Base-by-base conservation (phyloP, 2,113 vertebrate species). In the Fukomys damarensis region DNA sequence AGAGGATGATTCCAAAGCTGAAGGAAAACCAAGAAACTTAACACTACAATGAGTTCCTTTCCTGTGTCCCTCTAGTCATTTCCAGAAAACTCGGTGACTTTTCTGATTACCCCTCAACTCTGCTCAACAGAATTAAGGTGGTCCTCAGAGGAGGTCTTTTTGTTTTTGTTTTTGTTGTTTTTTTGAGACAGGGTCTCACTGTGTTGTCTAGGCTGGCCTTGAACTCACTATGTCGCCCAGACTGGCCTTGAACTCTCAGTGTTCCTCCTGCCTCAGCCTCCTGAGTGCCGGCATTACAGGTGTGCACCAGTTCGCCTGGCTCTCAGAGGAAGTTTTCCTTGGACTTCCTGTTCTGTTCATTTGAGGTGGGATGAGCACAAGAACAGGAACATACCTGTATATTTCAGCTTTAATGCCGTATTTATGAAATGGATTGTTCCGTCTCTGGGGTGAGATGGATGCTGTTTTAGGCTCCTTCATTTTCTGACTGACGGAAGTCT, bases 1-100 rank as follows among this genome's bases (percentile, higher is more conserved):
- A 99, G 97, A 99, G 97, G 80, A 99, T 99, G 3, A 99, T 99
- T 30, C 99, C 99, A 12, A 99, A 99, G 98, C 99, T 99, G 98
- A 85, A 98, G 99, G 35, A 77, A 97, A 97, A 96, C 7, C 93
- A 96, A 72, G 20, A 97, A 93, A 94, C 4, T 46, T 32, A 93
- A 35, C 86, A 86, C 20, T 5, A 3, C n/a, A 6, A 59, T 41
- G 28, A 26, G 5, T 66, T 63, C 14, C 12, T 65, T 89, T 68
- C 63, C 77, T 54, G 11, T 19, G 26, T 8, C 22, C n/a, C 68
- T 77, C 66, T 59, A 24, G 7, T 54, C 35, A 49, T 68, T 90
- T 92, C 83, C 41, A 70, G 79, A 81, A 94, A 85, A 11, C 49
- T 22, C 77, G 35, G 22, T 38, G 54, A 38, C 35, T 58, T 82